Evolutionary conservation across 37 sponge, comb jelly and placozoan species (phyloP).

Genomic region (Beroe forskalii): DNA sequence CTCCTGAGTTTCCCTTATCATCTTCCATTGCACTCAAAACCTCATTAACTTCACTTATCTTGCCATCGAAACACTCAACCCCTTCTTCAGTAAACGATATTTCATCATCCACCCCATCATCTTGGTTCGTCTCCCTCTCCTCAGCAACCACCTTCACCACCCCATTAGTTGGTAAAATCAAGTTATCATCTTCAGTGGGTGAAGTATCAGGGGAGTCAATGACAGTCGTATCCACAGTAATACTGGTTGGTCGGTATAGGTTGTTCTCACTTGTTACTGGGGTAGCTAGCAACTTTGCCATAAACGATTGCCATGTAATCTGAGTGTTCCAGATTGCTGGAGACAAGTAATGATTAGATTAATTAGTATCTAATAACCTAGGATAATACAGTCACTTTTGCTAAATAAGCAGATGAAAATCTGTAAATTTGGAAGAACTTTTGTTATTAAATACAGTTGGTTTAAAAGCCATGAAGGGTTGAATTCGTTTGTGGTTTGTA

Average conservation of each 20-base stretch:
- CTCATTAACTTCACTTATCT: neutral
- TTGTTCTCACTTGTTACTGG: neutral
- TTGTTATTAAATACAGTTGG: no score
- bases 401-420: no score
- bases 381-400: no score
- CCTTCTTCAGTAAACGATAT: neutral
- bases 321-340: neutral
- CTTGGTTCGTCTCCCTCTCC: neutral
- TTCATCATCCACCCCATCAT: neutral
- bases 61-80: neutral
- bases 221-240: neutral
- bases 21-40: neutral
- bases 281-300: constrained; percentile 14
- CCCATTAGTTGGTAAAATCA: neutral
- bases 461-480: no score
- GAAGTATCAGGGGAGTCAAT: neutral
- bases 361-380: no score
- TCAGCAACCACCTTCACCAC: neutral
- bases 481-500: no score
- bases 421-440: no score
- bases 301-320: neutral
- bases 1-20: neutral
- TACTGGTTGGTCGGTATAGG: constrained; percentile 3
- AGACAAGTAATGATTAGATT: no score
- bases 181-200: constrained; percentile 4